Evolutionary conservation across 2,797 vertebrate genomes (phyloP).

Genomic region (Acanthurus lineatus): DNA sequence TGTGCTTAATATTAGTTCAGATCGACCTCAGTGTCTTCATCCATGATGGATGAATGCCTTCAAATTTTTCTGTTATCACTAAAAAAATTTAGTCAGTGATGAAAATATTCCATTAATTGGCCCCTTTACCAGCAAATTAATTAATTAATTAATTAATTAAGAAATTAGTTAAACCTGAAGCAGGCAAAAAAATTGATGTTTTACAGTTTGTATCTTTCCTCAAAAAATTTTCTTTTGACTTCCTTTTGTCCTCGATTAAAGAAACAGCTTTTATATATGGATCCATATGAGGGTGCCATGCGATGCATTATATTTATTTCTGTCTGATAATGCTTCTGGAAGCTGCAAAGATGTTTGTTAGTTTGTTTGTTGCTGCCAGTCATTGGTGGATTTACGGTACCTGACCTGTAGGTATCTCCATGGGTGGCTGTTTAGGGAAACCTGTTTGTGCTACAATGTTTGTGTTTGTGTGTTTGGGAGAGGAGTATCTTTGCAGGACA

Average conservation of each 20-base stretch:
- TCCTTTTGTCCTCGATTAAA: conserved; percentile 13
- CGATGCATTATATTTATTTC: conserved; percentile 10
- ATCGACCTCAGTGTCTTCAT: too few relatives aligned
- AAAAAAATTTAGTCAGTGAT: too few relatives aligned
- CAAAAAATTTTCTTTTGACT: neutral
- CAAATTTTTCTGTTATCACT: too few relatives aligned
- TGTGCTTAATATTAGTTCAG: too few relatives aligned
- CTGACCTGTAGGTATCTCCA: conserved; percentile 59
- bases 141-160: too few relatives aligned
- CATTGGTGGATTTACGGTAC: conserved; percentile 52
- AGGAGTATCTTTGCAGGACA: conserved; percentile 37
- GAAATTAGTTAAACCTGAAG: neutral
- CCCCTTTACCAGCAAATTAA: too few relatives aligned
- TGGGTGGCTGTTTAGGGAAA: conserved; percentile 73
- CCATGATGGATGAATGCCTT: too few relatives aligned
- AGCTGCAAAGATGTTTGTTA: conserved; percentile 28
- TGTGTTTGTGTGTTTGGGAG: conserved; percentile 50
- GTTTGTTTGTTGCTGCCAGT: conserved; percentile 21
- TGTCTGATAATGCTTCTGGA: conserved; percentile 11
- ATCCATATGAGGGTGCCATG: neutral
- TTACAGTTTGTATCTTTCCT: neutral
- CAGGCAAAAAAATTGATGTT: neutral
- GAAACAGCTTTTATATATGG: neutral
- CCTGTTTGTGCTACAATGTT: conserved; percentile 33
- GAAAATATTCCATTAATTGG: too few relatives aligned